Base-by-base conservation (phyloP, 1,140 invertebrate genomes). In the Panagrolaimus sp. region DNA sequence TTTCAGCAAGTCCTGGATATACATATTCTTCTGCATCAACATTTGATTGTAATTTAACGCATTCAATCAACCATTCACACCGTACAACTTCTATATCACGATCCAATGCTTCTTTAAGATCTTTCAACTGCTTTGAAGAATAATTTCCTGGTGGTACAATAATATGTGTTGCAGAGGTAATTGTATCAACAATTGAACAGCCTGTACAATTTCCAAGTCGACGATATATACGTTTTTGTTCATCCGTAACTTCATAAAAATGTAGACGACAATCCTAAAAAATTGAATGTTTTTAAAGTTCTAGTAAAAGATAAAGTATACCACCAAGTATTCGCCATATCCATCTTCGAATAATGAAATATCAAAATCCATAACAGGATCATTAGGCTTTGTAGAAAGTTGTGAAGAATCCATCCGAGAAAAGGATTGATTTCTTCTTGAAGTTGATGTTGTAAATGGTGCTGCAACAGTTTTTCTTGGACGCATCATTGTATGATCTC, bases 311-410 rank as follows among this genome's bases (percentile, higher is more conserved):
- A 57, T 20, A 57, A 27, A 13, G 4, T 27, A 13, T 57, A 57
- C 51, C n/a, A 4, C 2, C n/a, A 57, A 57, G 20, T 57, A 57
- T 27, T 57, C 20, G 2, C n/a, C 51, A 57, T 1, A 57, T 9
- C 27, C n/a, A 11, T 57, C 51, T 27, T 23, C 27, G 9, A 57
- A 57, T 11, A 13, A 4, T 11, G 51, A n/a, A 20, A 57, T 25
- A 57, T 57, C 51, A 11, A 27, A 20, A 57, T 16, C 51, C n/a
- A 57, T 25, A 57, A 57, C n/a, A 25, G 51, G 51, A 57, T 57
- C 51, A 5, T 11, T 27, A 1, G 20, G 14, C 4, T 57, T 57
- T 16, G 51, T 20, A 9, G n/a, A 20, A 11, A 27, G 1, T 25
- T 25, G 8, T 11, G 27, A 25, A 9, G 51, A 57, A 57, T 13